Evolutionary conservation across 2,113 vertebrate species (phyloP), one percentile per base, ranked within the genome.

Genomic region (Cyprinus carpio): DNA sequence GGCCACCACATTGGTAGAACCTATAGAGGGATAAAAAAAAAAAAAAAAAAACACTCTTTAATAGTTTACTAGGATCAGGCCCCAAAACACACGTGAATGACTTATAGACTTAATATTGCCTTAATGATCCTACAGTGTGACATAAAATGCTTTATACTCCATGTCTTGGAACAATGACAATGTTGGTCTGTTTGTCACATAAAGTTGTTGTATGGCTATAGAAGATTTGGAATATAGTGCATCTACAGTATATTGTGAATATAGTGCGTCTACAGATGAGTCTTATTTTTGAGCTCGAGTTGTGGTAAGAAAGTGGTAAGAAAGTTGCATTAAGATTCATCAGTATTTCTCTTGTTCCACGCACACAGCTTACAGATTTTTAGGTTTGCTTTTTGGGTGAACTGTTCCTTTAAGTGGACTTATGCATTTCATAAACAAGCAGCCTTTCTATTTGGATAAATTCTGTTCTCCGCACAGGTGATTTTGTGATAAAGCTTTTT

Each of bases 1-100:
- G 34, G 97, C 96, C 90, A 99, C 87, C 67, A 96, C 83, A 71
- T 99, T 96, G n/a, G 96, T 96, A 31, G 97, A 97, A 85, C 98
- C 98, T 99, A 91, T 46, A 87, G 90, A 92, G 6, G 93, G 56
- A 77, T 4, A 54, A 80, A 40, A 40, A 40, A 40, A 7, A 40
- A 40, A 40, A 40, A 46, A 46, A 2, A 29, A 77, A 62, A 34
- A 67, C 5, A 29, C 29, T 34, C 2, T 69, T 69, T 9, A 10
- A 34, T 34, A 34, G 64, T 7, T 40, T 40, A 40, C 6, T 40
- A 1, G 6, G 13, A 18, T 8, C 64, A 67, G 31, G 27, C 64
- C 7, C 27, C 27, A 67, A 67, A 27, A 67, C 62, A 29, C 16
- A 29, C 15, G 1, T 27, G 6, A 23, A 25, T 10, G 9, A 25